A percentile compares a stretch with the other conserved stretches of the same genome.
Conservation (phyloP, 2,888 invertebrate species). For the Suillia variegata region DNA sequence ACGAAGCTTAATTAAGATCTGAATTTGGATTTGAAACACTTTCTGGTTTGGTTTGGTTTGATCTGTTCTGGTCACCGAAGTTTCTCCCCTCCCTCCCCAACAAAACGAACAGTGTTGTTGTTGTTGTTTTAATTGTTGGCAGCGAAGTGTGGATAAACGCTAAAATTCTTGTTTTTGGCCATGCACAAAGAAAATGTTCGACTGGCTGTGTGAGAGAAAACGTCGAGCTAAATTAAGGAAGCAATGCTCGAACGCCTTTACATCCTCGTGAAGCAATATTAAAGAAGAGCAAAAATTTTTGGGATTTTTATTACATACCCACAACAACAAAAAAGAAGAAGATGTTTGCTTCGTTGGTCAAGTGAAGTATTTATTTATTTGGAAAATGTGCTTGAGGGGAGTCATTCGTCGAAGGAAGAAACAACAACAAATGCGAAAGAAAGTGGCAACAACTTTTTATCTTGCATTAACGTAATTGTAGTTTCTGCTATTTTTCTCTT, state of each 20-base stretch:
- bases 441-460: slow-evolving; percentile 49
- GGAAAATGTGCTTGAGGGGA: background rate
- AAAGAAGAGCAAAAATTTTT: slow-evolving; percentile 18
- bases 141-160: too few species aligned
- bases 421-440: too few species aligned
- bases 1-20: slow-evolving; percentile 54
- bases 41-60: background rate
- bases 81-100: background rate
- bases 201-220: too few species aligned
- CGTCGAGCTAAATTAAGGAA: slow-evolving; percentile 42
- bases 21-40: slow-evolving; percentile 21
- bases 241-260: slow-evolving; percentile 43
- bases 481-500: slow-evolving; percentile 37
- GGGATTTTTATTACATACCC: slow-evolving; percentile 51
- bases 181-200: slow-evolving; percentile 39
- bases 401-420: background rate
- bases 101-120: slow-evolving; percentile 44
- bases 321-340: too few species aligned
- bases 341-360: slow-evolving; percentile 17
- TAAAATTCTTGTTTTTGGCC: slow-evolving; percentile 28
- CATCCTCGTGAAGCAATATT: too few species aligned
- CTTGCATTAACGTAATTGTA: slow-evolving; percentile 52
- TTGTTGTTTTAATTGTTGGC: slow-evolving; percentile 44
- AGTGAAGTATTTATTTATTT: background rate
- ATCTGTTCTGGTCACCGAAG: too few species aligned